phyloP scores from a whole-genome alignment of 1,140 invertebrate species.

The Harlomillsia oculata region DNA sequence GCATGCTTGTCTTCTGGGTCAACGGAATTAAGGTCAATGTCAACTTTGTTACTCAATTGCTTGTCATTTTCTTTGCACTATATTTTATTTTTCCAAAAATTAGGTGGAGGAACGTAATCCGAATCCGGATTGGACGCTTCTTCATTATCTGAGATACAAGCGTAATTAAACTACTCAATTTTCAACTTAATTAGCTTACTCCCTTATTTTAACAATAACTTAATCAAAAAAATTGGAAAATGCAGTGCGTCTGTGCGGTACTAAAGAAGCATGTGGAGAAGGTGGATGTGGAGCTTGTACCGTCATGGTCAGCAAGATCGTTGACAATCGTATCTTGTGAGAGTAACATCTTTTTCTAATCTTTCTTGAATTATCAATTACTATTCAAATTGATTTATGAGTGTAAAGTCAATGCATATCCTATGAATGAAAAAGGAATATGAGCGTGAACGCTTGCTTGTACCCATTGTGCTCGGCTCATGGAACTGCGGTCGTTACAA shows the following conservation, averaged over 20 bases:
- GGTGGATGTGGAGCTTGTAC: slow-evolving; percentile 17
- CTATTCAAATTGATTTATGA: background rate
- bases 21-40: slow-evolving; percentile 22
- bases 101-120: slow-evolving; percentile 62
- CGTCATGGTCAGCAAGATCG: background rate
- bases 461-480: slow-evolving; percentile 73
- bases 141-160: slow-evolving; percentile 73
- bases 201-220: background rate
- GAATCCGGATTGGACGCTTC: slow-evolving; percentile 73
- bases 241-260: slow-evolving; percentile 54
- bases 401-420: background rate
- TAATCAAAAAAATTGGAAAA: background rate
- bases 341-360: slow-evolving; percentile 50
- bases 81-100: background rate
- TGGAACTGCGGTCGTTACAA: slow-evolving; percentile 74
- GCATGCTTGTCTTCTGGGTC: slow-evolving; percentile 15
- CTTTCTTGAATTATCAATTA: background rate
- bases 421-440: slow-evolving; percentile 55
- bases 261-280: slow-evolving; percentile 13
- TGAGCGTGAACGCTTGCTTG: slow-evolving; percentile 79
- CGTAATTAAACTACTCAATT: slow-evolving; percentile 42
- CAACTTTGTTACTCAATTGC: background rate
- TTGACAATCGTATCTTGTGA: slow-evolving; percentile 87
- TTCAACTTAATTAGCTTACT: background rate
- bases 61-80: background rate